These are phyloP conservation scores for Lasioglossum villosulum DNA, from an alignment of 2,888 invertebrate genomes.

Conservation along the genomic window DNA sequence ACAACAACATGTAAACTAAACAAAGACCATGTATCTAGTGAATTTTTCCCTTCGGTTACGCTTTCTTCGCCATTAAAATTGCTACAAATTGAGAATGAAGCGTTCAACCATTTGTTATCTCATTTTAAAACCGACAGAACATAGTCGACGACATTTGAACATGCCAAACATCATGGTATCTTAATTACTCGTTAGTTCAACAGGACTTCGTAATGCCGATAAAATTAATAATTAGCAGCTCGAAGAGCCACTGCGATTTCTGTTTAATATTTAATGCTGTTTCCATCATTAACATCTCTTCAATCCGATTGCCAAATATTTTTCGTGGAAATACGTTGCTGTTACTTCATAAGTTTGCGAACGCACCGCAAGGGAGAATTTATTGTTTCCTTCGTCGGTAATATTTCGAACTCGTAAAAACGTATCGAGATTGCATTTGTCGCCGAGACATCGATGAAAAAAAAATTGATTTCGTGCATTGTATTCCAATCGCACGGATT, in stretches of 20 bases:
- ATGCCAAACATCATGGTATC: background rate
- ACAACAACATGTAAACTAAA: background rate
- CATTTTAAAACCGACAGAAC: background rate
- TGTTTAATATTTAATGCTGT: background rate
- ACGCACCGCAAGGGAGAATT: background rate
- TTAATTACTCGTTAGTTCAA: background rate
- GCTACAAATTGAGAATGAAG: background rate
- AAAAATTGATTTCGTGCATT: slow-evolving; percentile 27
- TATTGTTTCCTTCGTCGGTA: background rate
- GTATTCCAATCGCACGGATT: background rate
- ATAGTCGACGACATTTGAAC: background rate
- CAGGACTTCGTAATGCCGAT: background rate
- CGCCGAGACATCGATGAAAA: background rate
- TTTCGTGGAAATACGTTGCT: background rate
- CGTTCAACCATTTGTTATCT: background rate
- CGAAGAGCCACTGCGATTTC: background rate
- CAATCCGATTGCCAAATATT: background rate
- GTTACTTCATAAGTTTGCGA: background rate
- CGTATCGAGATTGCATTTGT: background rate
- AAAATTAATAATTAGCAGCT: background rate
- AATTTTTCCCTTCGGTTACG: background rate
- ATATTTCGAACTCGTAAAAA: background rate
- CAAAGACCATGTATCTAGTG: background rate
- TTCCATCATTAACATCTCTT: background rate
- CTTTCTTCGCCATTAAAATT: background rate